Evolutionary conservation across 2,113 vertebrate species (phyloP).

Genomic region (Bettongia penicillata): DNA sequence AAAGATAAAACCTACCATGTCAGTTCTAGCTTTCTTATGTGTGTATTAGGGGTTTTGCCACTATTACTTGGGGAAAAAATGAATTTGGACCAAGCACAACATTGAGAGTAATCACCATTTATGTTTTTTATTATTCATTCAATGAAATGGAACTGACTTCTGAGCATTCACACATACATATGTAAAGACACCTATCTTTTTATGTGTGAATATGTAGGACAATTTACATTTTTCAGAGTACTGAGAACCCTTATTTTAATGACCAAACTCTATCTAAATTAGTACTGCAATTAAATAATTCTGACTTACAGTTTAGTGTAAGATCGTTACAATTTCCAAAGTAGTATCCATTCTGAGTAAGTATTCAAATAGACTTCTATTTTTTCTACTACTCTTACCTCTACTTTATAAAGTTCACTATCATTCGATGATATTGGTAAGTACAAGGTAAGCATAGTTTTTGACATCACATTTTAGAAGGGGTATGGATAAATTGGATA

Average conservation of each 20-base stretch:
- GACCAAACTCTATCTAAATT: background rate
- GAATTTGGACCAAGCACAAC: background rate
- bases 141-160: background rate
- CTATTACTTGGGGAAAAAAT: background rate
- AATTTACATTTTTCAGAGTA: background rate
- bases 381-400: background rate
- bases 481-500: background rate
- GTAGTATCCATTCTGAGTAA: background rate
- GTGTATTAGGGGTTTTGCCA: background rate
- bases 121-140: background rate
- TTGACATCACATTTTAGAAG: background rate
- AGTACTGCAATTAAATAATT: background rate
- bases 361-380: background rate
- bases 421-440: background rate
- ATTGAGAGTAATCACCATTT: background rate
- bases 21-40: conserved; percentile 6
- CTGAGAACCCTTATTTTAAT: background rate
- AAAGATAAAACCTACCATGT: background rate
- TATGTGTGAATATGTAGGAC: background rate
- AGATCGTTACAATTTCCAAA: background rate
- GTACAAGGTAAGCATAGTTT: background rate
- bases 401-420: background rate
- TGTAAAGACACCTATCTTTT: background rate
- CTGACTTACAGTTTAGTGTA: background rate
- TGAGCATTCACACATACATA: background rate